Evolutionary conservation across 2,888 invertebrate genomes (phyloP).

Genomic region (Ornithoptera alexandrae): DNA sequence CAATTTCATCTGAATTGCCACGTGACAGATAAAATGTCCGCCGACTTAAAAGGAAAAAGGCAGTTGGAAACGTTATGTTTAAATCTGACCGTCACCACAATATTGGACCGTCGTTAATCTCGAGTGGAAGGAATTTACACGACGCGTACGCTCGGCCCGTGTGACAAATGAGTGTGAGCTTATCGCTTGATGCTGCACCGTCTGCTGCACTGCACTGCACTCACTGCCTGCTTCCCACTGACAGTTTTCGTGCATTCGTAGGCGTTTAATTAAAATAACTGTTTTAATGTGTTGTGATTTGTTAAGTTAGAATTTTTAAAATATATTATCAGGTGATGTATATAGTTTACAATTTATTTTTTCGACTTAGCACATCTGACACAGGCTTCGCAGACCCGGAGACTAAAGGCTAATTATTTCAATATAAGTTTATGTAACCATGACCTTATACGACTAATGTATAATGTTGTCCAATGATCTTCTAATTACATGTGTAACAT

Average conservation of each 20-base stretch:
- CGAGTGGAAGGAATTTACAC: slow-evolving; percentile 68
- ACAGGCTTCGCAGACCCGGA: too few relatives aligned
- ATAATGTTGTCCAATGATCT: too few relatives aligned
- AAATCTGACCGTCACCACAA: slow-evolving; percentile 40
- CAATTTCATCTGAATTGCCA: slow-evolving; percentile 44
- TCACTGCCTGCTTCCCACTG: slow-evolving; percentile 39
- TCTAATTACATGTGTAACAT: too few relatives aligned
- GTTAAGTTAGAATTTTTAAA: slow-evolving; percentile 6
- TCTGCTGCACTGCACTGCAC: slow-evolving; percentile 37
- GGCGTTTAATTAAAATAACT: slow-evolving; percentile 26
- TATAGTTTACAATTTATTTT: too few relatives aligned
- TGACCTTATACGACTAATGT: too few relatives aligned
- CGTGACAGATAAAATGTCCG: slow-evolving; percentile 25
- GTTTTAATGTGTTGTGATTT: slow-evolving; percentile 15
- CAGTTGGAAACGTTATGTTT: slow-evolving; percentile 29
- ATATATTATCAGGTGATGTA: background rate
- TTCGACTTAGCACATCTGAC: too few relatives aligned
- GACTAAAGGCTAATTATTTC: too few relatives aligned
- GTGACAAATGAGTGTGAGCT: slow-evolving; percentile 75
- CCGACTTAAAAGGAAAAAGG: slow-evolving; percentile 23
- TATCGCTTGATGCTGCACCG: slow-evolving; percentile 48
- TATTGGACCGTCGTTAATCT: slow-evolving; percentile 67
- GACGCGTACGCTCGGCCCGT: slow-evolving; percentile 60
- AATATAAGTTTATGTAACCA: too few relatives aligned
- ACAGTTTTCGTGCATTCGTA: slow-evolving; percentile 33